phyloP scores from a whole-genome alignment of 1,140 invertebrate genomes.

The Eupristina koningsbergeri region DNA sequence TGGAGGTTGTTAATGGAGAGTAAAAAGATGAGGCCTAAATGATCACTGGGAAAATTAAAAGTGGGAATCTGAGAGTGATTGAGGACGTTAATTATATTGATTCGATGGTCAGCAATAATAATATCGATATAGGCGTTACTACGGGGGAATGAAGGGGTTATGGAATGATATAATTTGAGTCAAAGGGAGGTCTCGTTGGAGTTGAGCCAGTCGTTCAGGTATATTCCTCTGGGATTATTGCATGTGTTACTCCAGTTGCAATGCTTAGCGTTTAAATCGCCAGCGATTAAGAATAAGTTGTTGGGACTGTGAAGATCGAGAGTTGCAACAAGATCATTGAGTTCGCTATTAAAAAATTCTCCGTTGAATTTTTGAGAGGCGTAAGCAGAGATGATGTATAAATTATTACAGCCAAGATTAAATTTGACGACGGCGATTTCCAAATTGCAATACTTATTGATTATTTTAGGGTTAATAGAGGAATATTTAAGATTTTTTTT shows the following conservation, averaged over 20 bases:
- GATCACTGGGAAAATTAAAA: slow-evolving; percentile 9
- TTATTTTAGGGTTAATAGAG: no score
- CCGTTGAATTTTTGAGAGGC: slow-evolving; percentile 8
- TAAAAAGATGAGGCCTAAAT: no score
- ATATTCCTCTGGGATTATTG: neutral
- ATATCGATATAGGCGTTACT: neutral
- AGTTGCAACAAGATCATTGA: no score
- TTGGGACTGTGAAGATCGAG: slow-evolving; percentile 13
- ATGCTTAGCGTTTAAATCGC: slow-evolving; percentile 32
- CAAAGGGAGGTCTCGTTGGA: neutral
- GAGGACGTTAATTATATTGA: neutral
- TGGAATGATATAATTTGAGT: neutral
- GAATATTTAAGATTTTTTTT: no score
- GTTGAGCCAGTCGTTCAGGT: neutral
- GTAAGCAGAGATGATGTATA: slow-evolving; percentile 46
- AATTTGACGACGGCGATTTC: slow-evolving; percentile 45
- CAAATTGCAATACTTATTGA: slow-evolving; percentile 4
- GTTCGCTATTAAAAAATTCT: neutral
- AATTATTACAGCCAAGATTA: slow-evolving; percentile 16
- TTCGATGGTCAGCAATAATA: neutral
- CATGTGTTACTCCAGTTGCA: neutral
- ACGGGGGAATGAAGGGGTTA: neutral
- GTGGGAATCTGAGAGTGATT: no score
- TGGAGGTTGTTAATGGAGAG: no score
- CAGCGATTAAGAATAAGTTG: slow-evolving; percentile 44